phyloP scores from a whole-genome alignment of 2,797 vertebrate species.

The Urophycis tenuis region DNA sequence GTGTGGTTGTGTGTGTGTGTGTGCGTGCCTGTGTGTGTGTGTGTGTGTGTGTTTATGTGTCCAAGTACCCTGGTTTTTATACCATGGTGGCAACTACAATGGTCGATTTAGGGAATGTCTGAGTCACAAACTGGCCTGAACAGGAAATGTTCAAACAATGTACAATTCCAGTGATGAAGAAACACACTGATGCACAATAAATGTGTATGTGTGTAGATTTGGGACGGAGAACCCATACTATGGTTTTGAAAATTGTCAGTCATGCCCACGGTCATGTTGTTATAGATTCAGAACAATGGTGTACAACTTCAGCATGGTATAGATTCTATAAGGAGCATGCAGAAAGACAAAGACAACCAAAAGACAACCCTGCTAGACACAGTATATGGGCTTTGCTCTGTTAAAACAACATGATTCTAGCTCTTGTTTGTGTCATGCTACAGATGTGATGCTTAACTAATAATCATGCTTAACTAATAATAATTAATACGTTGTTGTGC shows the following conservation, averaged over 20 bases:
- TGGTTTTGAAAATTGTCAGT: neutral
- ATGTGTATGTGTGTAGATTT: neutral
- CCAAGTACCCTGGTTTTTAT: neutral
- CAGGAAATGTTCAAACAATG: conserved; percentile 5
- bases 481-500: no score
- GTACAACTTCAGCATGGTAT: no score
- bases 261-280: neutral
- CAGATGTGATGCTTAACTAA: no score
- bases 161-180: neutral
- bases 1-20: neutral
- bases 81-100: neutral
- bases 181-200: neutral
- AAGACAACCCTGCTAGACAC: no score
- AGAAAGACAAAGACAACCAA: no score
- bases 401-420: no score
- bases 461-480: no score
- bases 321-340: no score
- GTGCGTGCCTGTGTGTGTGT: neutral
- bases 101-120: neutral
- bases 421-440: no score
- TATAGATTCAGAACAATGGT: neutral
- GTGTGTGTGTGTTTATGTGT: neutral
- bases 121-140: neutral
- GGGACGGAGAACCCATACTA: neutral
- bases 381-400: no score